Evolutionary conservation across 2,113 vertebrate species (phyloP), one percentile per base, ranked within the genome.

Genomic region (Zingel zingel): DNA sequence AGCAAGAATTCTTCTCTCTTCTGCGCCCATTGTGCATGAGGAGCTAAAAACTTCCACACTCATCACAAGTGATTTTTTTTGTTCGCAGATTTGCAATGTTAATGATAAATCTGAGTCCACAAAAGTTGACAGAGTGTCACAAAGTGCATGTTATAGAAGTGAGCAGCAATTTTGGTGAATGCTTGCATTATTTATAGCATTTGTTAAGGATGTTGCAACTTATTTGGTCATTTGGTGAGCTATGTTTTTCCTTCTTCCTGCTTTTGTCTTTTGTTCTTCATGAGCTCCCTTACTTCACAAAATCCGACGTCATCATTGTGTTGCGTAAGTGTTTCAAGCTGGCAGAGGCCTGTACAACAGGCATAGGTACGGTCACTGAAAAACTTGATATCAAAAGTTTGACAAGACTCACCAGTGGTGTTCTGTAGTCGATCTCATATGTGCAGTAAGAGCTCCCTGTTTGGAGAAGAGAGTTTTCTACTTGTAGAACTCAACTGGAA

Each of bases 181-280:
- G 16, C 50, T 68, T 69, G 23, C 0, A 45, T 50, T 12, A 11
- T 19, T 15, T 54, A 27, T 1, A 25, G 19, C 6, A 11, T 39
- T 6, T 48, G 4, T 33, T 50, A 5, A 53, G 10, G 11, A 70
- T 6, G 3, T 10, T 13, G 10, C 4, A 53, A 27, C 50, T 53
- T 39, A 5, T 59, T 23, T 18, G 9, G 21, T 18, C 21, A 19
- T 53, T 25, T 59, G 62, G 33, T 75, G 16, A 70, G 30, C 8
- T 63, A 3, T 56, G 15, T 25, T 68, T 66, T 23, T 1, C 50
- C 6, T 30, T 51, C 56, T 87, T 86, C 79, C 76, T 87, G 65
- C 11, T 79, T 86, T 39, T 53, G 66, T 30, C 48, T 89, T 90
- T 89, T 94, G 91, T 88, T 77, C 93, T 59, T 83, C 64, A 10